These are phyloP conservation scores for Dreissena polymorpha DNA, from an alignment of 1,140 invertebrate species.

Conservation along the genomic window DNA sequence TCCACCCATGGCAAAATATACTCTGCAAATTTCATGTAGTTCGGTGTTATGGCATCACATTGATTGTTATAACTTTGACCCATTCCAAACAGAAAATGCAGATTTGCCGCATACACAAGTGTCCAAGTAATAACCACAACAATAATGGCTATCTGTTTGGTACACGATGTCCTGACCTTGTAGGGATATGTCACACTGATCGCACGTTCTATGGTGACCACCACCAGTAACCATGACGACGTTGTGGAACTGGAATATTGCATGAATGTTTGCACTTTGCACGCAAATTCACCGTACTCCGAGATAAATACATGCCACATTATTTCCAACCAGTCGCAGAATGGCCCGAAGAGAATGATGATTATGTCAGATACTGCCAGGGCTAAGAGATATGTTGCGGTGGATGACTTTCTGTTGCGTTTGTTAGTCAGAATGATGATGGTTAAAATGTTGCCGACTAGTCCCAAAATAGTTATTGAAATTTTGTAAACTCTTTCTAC, in stretches of 20 bases:
- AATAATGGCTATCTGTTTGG: neutral
- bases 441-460: conserved; percentile 62
- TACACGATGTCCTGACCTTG: conserved; percentile 36
- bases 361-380: conserved; percentile 64
- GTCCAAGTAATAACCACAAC: conserved; percentile 24
- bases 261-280: conserved; percentile 50
- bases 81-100: conserved; percentile 56
- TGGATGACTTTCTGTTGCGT: conserved; percentile 49
- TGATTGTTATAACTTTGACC: conserved; percentile 22
- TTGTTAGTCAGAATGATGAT: conserved; percentile 57
- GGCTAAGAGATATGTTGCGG: conserved; percentile 56
- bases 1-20: conserved; percentile 62
- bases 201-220: conserved; percentile 53
- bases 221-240: conserved; percentile 60
- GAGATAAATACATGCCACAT: conserved; percentile 42
- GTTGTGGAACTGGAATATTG: conserved; percentile 38
- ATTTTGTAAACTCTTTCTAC: conserved; percentile 49
- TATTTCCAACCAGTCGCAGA: conserved; percentile 53
- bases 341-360: conserved; percentile 55
- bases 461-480: conserved; percentile 46
- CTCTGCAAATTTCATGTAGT: conserved; percentile 41
- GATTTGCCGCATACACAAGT: conserved; percentile 26
- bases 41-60: conserved; percentile 9
- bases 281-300: conserved; percentile 33
- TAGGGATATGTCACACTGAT: conserved; percentile 46